These are phyloP conservation scores for Pandemis heparana DNA, from an alignment of 2,888 invertebrate species.

Conservation along the genomic window DNA sequence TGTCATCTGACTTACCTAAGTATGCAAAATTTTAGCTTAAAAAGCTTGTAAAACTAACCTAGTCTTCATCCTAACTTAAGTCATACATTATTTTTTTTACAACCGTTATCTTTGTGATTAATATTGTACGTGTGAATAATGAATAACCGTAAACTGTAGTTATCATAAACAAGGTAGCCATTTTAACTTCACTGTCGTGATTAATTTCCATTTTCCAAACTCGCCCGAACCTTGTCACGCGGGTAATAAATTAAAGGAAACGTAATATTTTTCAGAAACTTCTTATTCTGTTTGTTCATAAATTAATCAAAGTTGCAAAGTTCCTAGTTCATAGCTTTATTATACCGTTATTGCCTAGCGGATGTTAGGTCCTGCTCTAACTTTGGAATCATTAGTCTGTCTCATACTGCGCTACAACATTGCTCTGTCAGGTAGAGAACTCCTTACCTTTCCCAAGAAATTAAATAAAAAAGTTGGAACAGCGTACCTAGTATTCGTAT, in stretches of 20 bases:
- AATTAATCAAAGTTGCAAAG: slow-evolving; percentile 53
- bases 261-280: slow-evolving; percentile 49
- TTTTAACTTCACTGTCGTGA: not conserved
- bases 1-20: too few relatives aligned
- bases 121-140: not conserved
- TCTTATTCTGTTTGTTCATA: slow-evolving; percentile 51
- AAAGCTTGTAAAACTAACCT: too few relatives aligned
- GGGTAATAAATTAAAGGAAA: slow-evolving; percentile 36
- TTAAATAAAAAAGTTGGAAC: not conserved
- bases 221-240: slow-evolving; percentile 20
- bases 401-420: slow-evolving; percentile 4
- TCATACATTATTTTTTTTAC: too few relatives aligned
- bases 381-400: slow-evolving; percentile 24
- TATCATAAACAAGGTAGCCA: not conserved
- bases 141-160: not conserved
- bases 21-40: too few relatives aligned
- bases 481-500: too few relatives aligned
- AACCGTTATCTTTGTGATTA: too few relatives aligned
- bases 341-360: slow-evolving; percentile 30
- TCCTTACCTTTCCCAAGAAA: not conserved
- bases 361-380: slow-evolving; percentile 7
- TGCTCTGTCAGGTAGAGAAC: slow-evolving; percentile 9
- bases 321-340: slow-evolving; percentile 24
- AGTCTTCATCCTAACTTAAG: too few relatives aligned
- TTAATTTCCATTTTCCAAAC: slow-evolving; percentile 6